Base-by-base conservation (phyloP, 1,140 invertebrate species). In the Heliconius melpomene region DNA sequence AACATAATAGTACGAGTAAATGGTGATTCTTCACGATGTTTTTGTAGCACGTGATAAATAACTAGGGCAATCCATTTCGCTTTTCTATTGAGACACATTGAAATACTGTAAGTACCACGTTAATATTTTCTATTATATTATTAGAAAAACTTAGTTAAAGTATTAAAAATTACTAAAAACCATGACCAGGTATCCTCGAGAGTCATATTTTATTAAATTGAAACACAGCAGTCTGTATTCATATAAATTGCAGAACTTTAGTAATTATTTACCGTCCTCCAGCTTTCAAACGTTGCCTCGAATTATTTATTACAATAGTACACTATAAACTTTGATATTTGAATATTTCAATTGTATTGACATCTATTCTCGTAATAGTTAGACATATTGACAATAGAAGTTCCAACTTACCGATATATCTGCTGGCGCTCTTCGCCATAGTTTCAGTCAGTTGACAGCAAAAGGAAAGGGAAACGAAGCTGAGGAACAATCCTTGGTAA, bases 361-460 rank as follows among this genome's bases (percentile, higher is more conserved):
- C 7, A 16, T 26, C 13, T 66, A 16, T 13, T 26, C 9, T 66
- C n/a, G 29, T 29, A 26, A 29, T 66, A 66, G 23, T 11, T 2
- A 0, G 60, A 66, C 60, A 29, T 16, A 23, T 29, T 29, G 11
- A 66, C 60, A 66, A 66, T 66, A 38, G 71, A 16, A 9, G 36
- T 32, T n/a, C 9, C 29, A 83, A 88, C 91, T 91, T 82, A 94
- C 92, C 92, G 79, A 93, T 93, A 79, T 90, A 94, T 83, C 93
- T 88, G 84, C 92, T 94, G n/a, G 93, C 93, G 79, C 91, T 93
- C 75, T 93, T 93, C n/a, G 93, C 93, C 89, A 94, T 90, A 83
- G 93, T 93, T 88, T 94, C 93, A 72, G 89, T 91, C 23, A 94
- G 86, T 82, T 94, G 93, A 87, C 93, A 94, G 87, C 93, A 93